A percentile compares a stretch with the other conserved stretches of the same genome.
Evolutionary conservation across 2,113 vertebrate species (phyloP).

Genomic region (Damaliscus lunatus): DNA sequence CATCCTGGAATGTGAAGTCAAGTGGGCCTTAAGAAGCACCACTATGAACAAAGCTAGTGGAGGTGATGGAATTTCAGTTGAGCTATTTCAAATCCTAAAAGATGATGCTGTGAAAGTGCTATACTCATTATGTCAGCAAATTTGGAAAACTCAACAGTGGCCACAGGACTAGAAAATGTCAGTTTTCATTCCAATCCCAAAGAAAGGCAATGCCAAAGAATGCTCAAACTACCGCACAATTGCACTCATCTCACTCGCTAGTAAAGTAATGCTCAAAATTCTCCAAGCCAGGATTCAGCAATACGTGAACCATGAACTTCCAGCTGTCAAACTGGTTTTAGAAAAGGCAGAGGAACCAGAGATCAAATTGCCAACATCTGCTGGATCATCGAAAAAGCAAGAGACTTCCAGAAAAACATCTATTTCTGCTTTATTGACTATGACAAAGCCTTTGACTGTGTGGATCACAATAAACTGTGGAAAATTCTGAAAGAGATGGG

Average conservation of each 20-base stretch:
- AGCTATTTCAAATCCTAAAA: background rate
- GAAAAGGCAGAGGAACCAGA: no score
- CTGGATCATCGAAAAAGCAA: no score
- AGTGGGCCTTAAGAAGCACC: background rate
- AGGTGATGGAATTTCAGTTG: background rate
- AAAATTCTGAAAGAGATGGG: no score
- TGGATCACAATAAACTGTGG: no score
- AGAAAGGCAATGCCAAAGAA: background rate
- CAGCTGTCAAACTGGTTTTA: no score
- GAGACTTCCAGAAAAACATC: no score
- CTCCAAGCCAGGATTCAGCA: background rate
- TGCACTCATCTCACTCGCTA: background rate
- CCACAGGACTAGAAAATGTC: background rate
- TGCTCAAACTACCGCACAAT: background rate
- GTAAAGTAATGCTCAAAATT: background rate
- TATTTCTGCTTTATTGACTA: no score
- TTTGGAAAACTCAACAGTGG: background rate
- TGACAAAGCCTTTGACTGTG: no score
- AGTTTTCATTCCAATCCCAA: background rate
- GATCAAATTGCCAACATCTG: no score
- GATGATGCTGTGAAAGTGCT: background rate
- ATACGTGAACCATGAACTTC: fast-evolving
- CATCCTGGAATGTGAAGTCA: background rate
- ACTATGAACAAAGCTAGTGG: background rate
- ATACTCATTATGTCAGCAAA: background rate